These are phyloP conservation scores for Dichetophora obliterata DNA, from an alignment of 2,888 invertebrate species.

Conservation along the genomic window DNA sequence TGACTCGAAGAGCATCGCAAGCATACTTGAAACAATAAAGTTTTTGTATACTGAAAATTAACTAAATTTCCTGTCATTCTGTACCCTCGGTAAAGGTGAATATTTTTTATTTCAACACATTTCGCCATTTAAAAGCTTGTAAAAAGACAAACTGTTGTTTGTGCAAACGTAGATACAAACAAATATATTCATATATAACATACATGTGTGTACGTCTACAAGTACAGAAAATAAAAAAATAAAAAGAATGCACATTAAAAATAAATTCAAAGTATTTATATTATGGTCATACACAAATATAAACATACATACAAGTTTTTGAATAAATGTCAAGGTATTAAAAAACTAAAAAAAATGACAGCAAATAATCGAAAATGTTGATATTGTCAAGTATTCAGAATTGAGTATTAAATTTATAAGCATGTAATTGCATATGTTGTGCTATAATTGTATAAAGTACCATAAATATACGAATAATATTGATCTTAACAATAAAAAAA, in stretches of 20 bases:
- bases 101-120: background rate
- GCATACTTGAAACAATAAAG: too few species aligned
- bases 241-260: slow-evolving; percentile 6
- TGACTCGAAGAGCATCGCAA: too few species aligned
- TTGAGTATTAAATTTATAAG: too few species aligned
- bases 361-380: too few species aligned
- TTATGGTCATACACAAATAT: background rate
- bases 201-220: slow-evolving; percentile 6
- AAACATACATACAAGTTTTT: slow-evolving; percentile 4
- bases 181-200: slow-evolving; percentile 9
- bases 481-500: background rate
- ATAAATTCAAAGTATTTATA: slow-evolving; percentile 1
- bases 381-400: too few species aligned
- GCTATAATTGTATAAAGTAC: too few species aligned
- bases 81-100: too few species aligned
- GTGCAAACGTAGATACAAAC: background rate
- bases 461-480: background rate
- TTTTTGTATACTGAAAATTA: too few species aligned
- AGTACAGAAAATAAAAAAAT: slow-evolving; percentile 1
- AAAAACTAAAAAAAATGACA: too few species aligned
- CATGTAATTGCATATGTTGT: background rate
- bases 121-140: background rate
- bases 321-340: slow-evolving; percentile 17
- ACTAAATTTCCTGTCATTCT: too few species aligned
- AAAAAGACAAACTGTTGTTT: background rate